Base-by-base conservation (phyloP, 2,113 vertebrate species). In the Shinisaurus crocodilurus region DNA sequence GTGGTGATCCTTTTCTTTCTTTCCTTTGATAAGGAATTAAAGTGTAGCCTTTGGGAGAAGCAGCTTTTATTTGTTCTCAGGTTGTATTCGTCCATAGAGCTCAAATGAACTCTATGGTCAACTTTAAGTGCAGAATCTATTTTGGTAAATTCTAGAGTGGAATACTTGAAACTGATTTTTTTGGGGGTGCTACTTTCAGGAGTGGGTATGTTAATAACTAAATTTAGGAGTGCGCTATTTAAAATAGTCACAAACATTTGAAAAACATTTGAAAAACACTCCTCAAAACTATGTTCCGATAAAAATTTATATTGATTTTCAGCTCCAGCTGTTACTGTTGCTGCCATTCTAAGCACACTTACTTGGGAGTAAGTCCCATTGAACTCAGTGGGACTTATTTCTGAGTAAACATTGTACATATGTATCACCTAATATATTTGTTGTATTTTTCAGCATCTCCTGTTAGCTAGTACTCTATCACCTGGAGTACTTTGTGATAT, bases 21-120 rank as follows among this genome's bases (percentile, higher is more conserved):
- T 67, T 70, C 60, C 63, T 70, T 70, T 85, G 63, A 84, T 67
- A 84, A 67, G 40, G 13, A 67, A 84, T 67, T 84, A 84, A 85
- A 85, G 29, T 43, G 25, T 84, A 84, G 82, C 82, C 82, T 85
- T 85, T 85, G 43, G 43, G 65, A 70, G 65, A 48, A 70, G 65
- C 16, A 70, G 65, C 60, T 84, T 85, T 45, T 85, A 85, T 85
- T 67, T 85, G 65, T 70, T 85, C 16, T 85, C 48, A 48, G 29
- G 32, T 48, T 69, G 18, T 40, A 40, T 65, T 43, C 32, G n/a
- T 84, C 60, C 60, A 29, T 27, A 29, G 37, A 84, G 60, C 27
- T 67, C 29, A 84, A 84, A 82, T 34, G 23, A 82, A 65, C 9
- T 83, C 82, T 45, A 45, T 67, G 60, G 25, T 67, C 5, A 69